phyloP scores from a whole-genome alignment of 1,140 invertebrate genomes.

The Asobara japonica region DNA sequence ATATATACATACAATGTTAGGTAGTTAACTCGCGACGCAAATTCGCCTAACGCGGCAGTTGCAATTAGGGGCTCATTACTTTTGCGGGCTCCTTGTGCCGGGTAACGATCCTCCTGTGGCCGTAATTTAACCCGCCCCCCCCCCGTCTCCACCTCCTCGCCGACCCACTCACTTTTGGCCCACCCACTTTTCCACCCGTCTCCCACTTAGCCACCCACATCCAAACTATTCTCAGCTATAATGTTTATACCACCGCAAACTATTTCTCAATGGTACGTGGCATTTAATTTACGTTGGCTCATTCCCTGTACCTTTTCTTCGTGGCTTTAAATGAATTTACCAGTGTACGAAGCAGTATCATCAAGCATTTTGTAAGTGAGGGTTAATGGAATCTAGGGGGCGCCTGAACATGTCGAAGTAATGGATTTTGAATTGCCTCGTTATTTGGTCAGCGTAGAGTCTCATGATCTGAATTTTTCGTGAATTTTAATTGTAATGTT shows the following conservation, averaged over 20 bases:
- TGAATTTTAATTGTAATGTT: too few species aligned
- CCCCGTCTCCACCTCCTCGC: neutral
- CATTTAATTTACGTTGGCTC: constrained; percentile 39
- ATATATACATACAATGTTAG: neutral
- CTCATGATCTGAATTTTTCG: too few species aligned
- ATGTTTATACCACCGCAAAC: constrained; percentile 41
- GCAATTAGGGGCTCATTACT: constrained; percentile 43
- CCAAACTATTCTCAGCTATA: constrained; percentile 38
- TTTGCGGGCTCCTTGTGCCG: constrained; percentile 35
- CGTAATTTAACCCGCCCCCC: constrained; percentile 43
- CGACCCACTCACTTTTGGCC: neutral
- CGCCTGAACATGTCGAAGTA: too few species aligned
- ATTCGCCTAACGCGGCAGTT: constrained; percentile 32
- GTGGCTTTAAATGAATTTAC: neutral
- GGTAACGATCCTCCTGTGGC: constrained; percentile 48
- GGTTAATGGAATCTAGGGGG: neutral
- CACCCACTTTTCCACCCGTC: too few species aligned
- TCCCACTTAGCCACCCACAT: neutral
- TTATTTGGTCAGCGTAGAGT: too few species aligned
- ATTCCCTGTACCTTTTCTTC: neutral
- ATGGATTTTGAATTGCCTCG: too few species aligned
- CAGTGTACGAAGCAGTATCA: neutral
- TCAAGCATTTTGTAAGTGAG: neutral
- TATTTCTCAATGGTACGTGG: constrained; percentile 42
- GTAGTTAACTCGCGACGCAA: constrained; percentile 25